phyloP scores from a whole-genome alignment of 2,888 invertebrate species.

The Pseudanteris insignis region DNA sequence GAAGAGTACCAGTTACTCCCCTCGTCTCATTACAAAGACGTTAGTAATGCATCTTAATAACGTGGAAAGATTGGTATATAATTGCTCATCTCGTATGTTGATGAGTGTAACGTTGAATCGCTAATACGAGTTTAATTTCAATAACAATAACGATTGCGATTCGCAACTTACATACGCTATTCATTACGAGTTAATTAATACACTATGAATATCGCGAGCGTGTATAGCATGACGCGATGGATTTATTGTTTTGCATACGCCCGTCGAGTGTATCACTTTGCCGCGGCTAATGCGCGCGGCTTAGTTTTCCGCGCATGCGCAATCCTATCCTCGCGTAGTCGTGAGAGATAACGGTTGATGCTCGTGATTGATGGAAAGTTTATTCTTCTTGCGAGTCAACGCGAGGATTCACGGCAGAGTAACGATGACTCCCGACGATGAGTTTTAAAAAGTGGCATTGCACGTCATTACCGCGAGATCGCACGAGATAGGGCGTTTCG shows the following conservation, averaged over 20 bases:
- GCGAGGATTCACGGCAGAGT: constrained; percentile 55
- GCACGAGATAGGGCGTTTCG: constrained; percentile 46
- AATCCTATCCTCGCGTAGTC: too few relatives aligned
- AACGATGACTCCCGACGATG: constrained; percentile 52
- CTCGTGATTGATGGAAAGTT: constrained; percentile 54
- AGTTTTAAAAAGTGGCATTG: constrained; percentile 48
- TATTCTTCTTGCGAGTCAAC: constrained; percentile 51
- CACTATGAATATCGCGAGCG: too few relatives aligned
- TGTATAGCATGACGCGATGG: too few relatives aligned
- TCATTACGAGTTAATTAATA: too few relatives aligned
- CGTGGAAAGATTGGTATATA: not conserved
- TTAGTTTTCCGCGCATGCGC: constrained; percentile 19
- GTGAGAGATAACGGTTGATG: constrained; percentile 34
- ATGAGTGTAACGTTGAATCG: not conserved
- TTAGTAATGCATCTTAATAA: not conserved
- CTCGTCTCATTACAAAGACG: too few relatives aligned
- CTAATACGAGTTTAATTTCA: not conserved
- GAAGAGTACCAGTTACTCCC: too few relatives aligned
- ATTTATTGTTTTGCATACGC: too few relatives aligned
- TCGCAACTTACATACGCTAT: too few relatives aligned
- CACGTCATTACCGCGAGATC: constrained; percentile 55
- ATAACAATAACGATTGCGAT: too few relatives aligned
- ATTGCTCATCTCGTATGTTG: not conserved
- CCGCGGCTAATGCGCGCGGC: constrained; percentile 3
- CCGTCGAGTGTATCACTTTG: too few relatives aligned